Conservation (phyloP, 35 echinoderm and acorn worm genomes). For the Ophiothrix spiculata region DNA sequence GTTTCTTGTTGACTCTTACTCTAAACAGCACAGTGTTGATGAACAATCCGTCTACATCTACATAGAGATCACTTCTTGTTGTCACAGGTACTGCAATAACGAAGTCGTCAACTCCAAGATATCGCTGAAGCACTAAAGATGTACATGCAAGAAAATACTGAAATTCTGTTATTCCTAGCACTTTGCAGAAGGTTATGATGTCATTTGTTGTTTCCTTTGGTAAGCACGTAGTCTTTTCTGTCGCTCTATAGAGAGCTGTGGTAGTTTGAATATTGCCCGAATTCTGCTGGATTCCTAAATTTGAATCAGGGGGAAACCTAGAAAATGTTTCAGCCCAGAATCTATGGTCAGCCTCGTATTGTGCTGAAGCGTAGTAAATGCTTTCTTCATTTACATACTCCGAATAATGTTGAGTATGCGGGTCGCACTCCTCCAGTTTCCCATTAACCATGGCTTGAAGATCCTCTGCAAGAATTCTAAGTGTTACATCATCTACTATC, state of each 20-base stretch:
- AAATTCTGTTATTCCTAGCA: background rate
- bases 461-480: background rate
- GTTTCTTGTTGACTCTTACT: conserved; percentile 6
- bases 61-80: background rate
- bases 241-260: background rate
- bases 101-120: background rate
- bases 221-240: background rate
- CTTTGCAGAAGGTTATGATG: background rate
- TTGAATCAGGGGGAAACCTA: conserved; percentile 5
- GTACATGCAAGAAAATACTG: conserved; percentile 12
- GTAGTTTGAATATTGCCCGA: background rate
- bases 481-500: background rate
- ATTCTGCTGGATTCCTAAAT: background rate
- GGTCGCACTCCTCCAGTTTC: background rate
- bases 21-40: conserved; percentile 14
- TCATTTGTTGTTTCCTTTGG: background rate
- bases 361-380: background rate
- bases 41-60: background rate
- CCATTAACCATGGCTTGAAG: background rate
- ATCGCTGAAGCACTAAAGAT: conserved; percentile 14
- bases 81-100: conserved; percentile 3
- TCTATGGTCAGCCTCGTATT: background rate
- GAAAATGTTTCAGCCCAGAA: conserved; percentile 6
- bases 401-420: background rate
- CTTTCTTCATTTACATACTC: background rate